Evolutionary conservation across 2,797 vertebrate species (phyloP).

Genomic region (Chaetophractus vellerosus): DNA sequence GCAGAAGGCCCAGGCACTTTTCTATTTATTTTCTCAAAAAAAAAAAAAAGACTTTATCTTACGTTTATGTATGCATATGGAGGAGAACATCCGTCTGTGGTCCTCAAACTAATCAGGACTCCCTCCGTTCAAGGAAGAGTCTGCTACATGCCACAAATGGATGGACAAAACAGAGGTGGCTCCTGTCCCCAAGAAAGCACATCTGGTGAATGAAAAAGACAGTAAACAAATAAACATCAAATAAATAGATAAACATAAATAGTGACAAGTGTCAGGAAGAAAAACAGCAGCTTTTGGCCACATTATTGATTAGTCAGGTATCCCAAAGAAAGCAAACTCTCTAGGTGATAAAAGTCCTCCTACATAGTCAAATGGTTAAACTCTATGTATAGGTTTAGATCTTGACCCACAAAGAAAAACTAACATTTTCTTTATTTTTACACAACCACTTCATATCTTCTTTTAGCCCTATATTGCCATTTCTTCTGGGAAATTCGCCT

Average conservation of each 20-base stretch:
- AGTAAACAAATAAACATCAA: neutral
- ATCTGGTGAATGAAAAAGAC: neutral
- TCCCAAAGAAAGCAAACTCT: neutral
- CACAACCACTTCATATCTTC: neutral
- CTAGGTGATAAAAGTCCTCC: too few relatives aligned
- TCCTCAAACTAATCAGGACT: too few relatives aligned
- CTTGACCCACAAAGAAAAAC: neutral
- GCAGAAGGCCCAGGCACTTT: neutral
- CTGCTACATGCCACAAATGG: too few relatives aligned
- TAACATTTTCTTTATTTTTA: neutral
- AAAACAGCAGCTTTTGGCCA: neutral
- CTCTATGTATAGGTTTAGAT: neutral
- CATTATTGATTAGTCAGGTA: neutral
- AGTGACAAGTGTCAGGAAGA: neutral
- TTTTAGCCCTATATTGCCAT: neutral
- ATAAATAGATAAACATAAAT: neutral
- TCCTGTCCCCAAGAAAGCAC: neutral
- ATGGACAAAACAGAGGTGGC: neutral
- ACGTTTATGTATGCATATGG: neutral
- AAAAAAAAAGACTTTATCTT: neutral
- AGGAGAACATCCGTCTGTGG: neutral
- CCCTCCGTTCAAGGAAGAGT: too few relatives aligned
- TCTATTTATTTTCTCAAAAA: neutral
- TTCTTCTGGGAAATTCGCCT: neutral
- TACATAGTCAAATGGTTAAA: neutral